Conservation (phyloP, 2,113 vertebrate species). For the Panurus biarmicus region DNA sequence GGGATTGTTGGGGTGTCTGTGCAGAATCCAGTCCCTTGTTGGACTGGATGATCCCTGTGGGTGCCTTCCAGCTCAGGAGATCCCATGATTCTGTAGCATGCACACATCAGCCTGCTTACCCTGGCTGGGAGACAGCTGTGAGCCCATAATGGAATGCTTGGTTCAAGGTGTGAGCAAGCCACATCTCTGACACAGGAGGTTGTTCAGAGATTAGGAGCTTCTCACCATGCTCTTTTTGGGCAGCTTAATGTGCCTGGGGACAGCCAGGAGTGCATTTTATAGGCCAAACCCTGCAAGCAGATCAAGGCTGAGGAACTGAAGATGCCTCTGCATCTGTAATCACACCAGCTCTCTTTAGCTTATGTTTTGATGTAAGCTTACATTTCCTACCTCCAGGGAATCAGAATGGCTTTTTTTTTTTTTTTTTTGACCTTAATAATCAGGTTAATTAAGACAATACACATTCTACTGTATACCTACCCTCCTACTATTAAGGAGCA, state of each 20-base stretch:
- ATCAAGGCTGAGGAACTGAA: neutral
- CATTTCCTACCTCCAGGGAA: neutral
- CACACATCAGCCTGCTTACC: neutral
- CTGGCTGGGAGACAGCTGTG: neutral
- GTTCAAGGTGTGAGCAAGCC: neutral
- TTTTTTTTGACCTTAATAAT: neutral
- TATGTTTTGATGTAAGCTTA: neutral
- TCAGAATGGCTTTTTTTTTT: neutral
- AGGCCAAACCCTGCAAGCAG: neutral
- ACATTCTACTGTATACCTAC: neutral
- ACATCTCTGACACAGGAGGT: neutral
- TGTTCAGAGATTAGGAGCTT: neutral
- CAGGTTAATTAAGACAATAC: neutral
- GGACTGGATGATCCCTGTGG: rapidly evolving
- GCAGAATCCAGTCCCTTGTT: rapidly evolving
- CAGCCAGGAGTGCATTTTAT: neutral
- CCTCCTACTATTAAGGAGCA: neutral
- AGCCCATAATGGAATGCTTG: neutral
- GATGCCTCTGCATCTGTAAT: neutral
- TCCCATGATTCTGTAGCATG: rapidly evolving
- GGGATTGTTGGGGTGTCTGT: neutral
- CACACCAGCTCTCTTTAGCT: neutral
- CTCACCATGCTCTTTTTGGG: neutral
- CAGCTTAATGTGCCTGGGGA: neutral
- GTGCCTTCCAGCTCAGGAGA: neutral